Percentiles rank a stretch among this genome's conserved stretches.
Evolutionary conservation across 1,140 invertebrate species (phyloP).

Genomic region (Scaptomyza montana): DNA sequence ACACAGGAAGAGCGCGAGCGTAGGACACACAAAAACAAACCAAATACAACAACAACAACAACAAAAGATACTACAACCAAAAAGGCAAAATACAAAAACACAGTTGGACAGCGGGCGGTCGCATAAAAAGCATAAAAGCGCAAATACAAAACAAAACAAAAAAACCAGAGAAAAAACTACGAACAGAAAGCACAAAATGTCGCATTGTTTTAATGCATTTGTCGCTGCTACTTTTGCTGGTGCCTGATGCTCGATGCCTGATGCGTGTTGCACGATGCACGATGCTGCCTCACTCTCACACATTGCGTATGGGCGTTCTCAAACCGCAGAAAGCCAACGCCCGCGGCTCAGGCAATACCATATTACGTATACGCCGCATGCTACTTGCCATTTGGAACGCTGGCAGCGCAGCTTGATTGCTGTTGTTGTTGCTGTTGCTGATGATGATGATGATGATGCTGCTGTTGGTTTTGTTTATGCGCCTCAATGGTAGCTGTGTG

Average conservation of each 20-base stretch:
- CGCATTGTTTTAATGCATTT: constrained; percentile 82
- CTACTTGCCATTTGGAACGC: constrained; percentile 61
- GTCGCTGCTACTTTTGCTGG: constrained; percentile 35
- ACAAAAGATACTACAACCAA: not conserved
- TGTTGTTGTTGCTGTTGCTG: constrained; percentile 13
- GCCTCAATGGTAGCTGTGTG: constrained; percentile 38
- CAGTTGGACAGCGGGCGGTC: constrained; percentile 25
- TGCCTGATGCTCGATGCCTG: constrained; percentile 12
- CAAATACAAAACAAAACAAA: constrained; percentile 47
- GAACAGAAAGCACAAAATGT: constrained; percentile 60
- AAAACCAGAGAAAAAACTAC: constrained; percentile 32
- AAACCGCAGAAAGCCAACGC: constrained; percentile 26
- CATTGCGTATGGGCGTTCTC: constrained; percentile 37
- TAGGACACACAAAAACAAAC: constrained; percentile 25
- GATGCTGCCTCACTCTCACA: constrained; percentile 21
- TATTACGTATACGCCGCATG: constrained; percentile 62
- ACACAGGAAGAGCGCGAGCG: constrained; percentile 24
- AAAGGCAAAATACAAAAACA: constrained; percentile 21
- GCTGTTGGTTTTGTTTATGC: constrained; percentile 47
- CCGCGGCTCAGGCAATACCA: constrained; percentile 25
- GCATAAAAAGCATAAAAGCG: constrained; percentile 8
- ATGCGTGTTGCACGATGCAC: constrained; percentile 8
- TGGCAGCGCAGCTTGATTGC: constrained; percentile 36
- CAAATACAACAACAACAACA: constrained; percentile 27
- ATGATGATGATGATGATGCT: constrained; percentile 34